These are phyloP conservation scores for Drosophila sucinea DNA, from an alignment of 1,140 invertebrate species.

Conservation along the genomic window DNA sequence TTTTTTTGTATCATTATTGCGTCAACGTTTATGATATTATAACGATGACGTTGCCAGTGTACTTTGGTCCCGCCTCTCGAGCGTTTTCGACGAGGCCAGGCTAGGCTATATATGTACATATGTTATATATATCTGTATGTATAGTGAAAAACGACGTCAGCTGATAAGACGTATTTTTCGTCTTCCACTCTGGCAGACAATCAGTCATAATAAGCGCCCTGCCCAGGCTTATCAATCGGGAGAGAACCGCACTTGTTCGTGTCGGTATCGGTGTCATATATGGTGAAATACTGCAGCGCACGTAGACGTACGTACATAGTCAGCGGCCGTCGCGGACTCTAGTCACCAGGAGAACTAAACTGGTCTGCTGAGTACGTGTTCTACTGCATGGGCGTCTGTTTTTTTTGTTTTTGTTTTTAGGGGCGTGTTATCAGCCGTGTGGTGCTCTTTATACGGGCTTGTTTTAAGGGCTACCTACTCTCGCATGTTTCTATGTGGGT, in stretches of 20 bases:
- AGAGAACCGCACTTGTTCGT: conserved; percentile 32
- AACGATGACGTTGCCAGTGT: conserved; percentile 54
- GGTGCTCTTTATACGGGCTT: background rate
- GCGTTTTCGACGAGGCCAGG: conserved; percentile 31
- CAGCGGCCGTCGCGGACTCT: background rate
- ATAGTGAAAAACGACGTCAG: conserved; percentile 25
- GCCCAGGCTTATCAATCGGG: conserved; percentile 46
- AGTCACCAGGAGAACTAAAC: conserved; percentile 10
- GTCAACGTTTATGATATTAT: conserved; percentile 41
- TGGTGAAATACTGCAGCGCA: conserved; percentile 72
- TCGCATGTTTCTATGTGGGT: conserved; percentile 61
- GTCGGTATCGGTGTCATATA: conserved; percentile 7
- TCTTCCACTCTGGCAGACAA: conserved; percentile 58
- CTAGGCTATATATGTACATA: background rate
- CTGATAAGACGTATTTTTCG: conserved; percentile 55
- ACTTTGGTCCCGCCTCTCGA: conserved; percentile 60
- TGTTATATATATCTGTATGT: too few relatives aligned
- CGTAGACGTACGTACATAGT: conserved; percentile 48
- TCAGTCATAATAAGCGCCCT: conserved; percentile 64
- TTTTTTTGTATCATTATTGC: conserved; percentile 39
- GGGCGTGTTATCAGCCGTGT: conserved; percentile 1
- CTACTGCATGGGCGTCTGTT: conserved; percentile 39
- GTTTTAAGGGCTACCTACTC: conserved; percentile 34
- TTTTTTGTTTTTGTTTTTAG: background rate
- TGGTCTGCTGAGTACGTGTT: conserved; percentile 53